Percentiles rank a stretch among this genome's conserved stretches.
These are phyloP conservation scores for Rhysida immarginata DNA, from an alignment of 1,140 invertebrate species.

Conservation along the genomic window DNA sequence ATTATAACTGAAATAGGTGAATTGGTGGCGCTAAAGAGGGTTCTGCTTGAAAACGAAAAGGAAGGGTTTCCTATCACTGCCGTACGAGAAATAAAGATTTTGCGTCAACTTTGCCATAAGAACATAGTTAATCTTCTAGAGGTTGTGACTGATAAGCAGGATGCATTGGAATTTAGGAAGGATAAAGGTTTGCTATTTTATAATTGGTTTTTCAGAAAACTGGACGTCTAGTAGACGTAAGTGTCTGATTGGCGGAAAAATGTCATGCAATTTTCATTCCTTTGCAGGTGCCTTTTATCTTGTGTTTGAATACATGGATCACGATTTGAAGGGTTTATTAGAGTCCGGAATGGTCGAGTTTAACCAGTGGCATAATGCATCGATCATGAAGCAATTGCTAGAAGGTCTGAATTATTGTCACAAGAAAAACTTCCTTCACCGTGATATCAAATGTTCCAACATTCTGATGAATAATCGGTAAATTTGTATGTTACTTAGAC, in stretches of 20 bases:
- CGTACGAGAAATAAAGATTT: slow-evolving; percentile 96
- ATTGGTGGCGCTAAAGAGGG: slow-evolving; percentile 97
- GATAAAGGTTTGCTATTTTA: slow-evolving; percentile 46
- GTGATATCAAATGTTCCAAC: slow-evolving; percentile 99
- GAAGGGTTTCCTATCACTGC: slow-evolving; percentile 99
- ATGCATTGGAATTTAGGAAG: slow-evolving; percentile 87
- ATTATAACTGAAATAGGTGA: no score
- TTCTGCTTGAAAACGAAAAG: slow-evolving; percentile 95
- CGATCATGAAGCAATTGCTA: slow-evolving; percentile 93
- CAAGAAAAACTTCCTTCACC: slow-evolving; percentile 92
- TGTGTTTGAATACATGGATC: slow-evolving; percentile 99
- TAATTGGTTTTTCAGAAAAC: no score
- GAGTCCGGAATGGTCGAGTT: slow-evolving; percentile 96
- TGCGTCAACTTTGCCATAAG: slow-evolving; percentile 89
- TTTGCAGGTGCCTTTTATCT: slow-evolving; percentile 86
- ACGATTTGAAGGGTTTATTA: slow-evolving; percentile 95
- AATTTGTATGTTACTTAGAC: no score
- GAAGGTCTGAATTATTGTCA: slow-evolving; percentile 97
- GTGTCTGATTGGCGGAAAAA: no score
- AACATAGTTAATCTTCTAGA: slow-evolving; percentile 97
- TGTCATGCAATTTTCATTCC: no score
- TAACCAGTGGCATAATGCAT: slow-evolving; percentile 85
- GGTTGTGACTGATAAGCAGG: slow-evolving; percentile 97
- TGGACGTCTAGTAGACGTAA: no score
- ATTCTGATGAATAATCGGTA: slow-evolving; percentile 99